Evolutionary conservation across 2,888 invertebrate species (phyloP), one percentile per base, ranked within the genome.

Genomic region (Synanthedon tipuliformis): DNA sequence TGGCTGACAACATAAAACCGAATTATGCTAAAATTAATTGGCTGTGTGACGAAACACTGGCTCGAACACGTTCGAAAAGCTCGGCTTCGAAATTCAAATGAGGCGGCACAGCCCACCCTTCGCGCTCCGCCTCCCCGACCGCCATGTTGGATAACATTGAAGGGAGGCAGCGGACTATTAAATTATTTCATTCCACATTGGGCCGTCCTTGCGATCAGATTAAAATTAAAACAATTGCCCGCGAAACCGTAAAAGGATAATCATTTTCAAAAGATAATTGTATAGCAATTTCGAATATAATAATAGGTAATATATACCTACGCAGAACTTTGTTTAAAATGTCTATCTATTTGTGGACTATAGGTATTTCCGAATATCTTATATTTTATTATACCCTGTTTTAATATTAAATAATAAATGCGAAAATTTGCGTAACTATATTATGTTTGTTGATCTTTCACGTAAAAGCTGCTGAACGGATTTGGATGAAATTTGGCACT

Each of bases 171-270:
- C 78, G 78, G 81, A 72, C 83, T 83, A 84, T 82, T 85, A 81
- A 87, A 87, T 87, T 81, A 87, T 87, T 86, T 86, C 86, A 86
- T 84, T 86, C 82, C 78, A 77, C 83, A 81, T 81, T 78, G 80
- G 76, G 82, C 86, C 75, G 80, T 75, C 78, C 72, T 72, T 72
- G 79, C 73, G 84, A 85, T 84, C 82, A 82, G 86, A 87, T 87
- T 86, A 85, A 83, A 85, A 87, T 87, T 86, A 85, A 83, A 85
- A 82, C 84, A 86, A 87, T 87, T 86, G 86, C 85, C 83, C 78
- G 78, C 74, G 73, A 81, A 80, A 81, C 80, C 79, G 77, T 85
- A 84, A 86, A 86, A 81, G 83, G 81, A 83, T 85, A 84, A 86
- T 83, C 80, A 82, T 83, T 84, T 82, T 75, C 75, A 71, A 77